Base-by-base conservation (phyloP, 2,888 invertebrate species). In the Escarpia spicata region DNA sequence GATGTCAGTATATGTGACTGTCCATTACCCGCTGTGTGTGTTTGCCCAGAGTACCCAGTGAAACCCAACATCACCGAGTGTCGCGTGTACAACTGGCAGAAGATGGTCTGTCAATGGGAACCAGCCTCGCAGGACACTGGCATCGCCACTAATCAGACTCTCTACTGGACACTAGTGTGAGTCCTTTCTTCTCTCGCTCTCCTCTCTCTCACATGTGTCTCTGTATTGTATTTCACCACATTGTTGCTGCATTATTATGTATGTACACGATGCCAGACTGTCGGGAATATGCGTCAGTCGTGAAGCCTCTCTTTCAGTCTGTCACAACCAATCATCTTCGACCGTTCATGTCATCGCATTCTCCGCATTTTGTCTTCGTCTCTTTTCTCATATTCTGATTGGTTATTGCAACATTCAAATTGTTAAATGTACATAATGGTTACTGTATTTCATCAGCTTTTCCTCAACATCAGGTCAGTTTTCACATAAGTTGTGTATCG, bases 51-150 rank as follows among this genome's bases (percentile, higher is more conserved):
- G 52, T 52, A 43, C 4, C 93, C 93, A 37, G 92, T 93, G 4
- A 90, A 37, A 31, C 93, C 93, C 0, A 91, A 12, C 19, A 92
- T 93, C 19, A 92, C 93, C 0, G 92, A 91, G 10, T 93, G 93
- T 37, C 60, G 45, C 0, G 93, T 93, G 45, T 92, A 93, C 92
- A 92, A 93, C 92, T 93, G 93, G 93, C 52, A 91, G 91, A 90
- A 45, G 37, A 93, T 93, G 93, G 91, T 92, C 26, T 93, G 93
- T 60, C 52, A 26, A 6, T 93, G 93, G 93, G 52, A 92, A n/a
- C 93, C 92, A 26, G 90, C 92, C 9, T 37, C 31, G 9, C 93
- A 92, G 92, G 92, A 93, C 91, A 92, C 93, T 0, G 93, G 93
- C 43, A 19, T 93, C 15, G n/a, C 75, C 75, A 75, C 75, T 75